A percentile compares a stretch with the other conserved stretches of the same genome.
Evolutionary conservation across 2,113 vertebrate species (phyloP).

Genomic region (Lepidothrix coronata): DNA sequence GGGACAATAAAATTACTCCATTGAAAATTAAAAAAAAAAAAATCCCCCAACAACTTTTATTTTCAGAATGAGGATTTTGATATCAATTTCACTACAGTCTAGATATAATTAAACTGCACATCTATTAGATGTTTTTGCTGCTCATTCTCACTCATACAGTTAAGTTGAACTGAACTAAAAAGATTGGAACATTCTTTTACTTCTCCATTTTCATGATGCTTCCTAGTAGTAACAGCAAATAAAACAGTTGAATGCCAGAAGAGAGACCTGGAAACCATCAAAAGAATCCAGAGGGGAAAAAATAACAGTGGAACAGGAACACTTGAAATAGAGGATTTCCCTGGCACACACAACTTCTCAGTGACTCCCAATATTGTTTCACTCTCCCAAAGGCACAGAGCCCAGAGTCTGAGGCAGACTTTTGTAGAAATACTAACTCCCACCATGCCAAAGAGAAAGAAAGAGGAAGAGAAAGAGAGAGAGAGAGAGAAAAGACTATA

Average conservation of each 20-base stretch:
- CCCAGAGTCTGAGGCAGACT: not conserved
- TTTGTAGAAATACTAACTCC: slow-evolving; percentile 21
- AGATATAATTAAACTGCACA: not conserved
- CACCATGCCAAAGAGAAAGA: slow-evolving; percentile 23
- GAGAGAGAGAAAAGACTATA: not conserved
- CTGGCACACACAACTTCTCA: slow-evolving; percentile 38
- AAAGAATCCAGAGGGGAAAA: slow-evolving; percentile 36
- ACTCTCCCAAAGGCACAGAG: slow-evolving; percentile 28
- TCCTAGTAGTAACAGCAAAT: not conserved
- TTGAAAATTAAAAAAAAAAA: not conserved
- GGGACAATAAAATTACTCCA: not conserved
- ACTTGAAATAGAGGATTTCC: slow-evolving; percentile 45
- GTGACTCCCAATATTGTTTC: slow-evolving; percentile 9
- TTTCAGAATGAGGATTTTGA: not conserved
- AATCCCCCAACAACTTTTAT: rapidly evolving
- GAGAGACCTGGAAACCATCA: slow-evolving; percentile 35
- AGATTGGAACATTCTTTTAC: not conserved
- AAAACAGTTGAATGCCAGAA: slow-evolving; percentile 1
- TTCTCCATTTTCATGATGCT: not conserved
- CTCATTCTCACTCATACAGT: not conserved
- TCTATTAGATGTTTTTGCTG: not conserved
- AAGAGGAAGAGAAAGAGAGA: not conserved
- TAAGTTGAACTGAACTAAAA: not conserved
- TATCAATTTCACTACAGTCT: not conserved
- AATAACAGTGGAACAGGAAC: slow-evolving; percentile 20